Conservation (phyloP, 2,888 invertebrate species). For the Strigamia maritima region DNA sequence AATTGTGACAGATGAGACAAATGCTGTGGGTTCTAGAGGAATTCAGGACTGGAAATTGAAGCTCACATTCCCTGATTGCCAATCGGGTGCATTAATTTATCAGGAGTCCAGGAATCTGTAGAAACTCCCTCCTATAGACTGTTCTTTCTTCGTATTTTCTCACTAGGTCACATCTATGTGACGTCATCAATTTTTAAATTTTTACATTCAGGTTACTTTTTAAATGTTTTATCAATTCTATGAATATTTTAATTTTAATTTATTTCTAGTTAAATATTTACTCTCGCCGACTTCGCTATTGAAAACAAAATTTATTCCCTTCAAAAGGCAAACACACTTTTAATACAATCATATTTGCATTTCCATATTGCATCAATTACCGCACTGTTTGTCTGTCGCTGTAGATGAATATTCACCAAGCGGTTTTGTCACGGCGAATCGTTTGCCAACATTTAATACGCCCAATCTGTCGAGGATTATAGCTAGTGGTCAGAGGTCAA, state of each 20-base stretch:
- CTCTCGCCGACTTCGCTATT: background rate
- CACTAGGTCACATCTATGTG: too few relatives aligned
- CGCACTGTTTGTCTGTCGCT: background rate
- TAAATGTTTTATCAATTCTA: too few relatives aligned
- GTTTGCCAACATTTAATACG: slow-evolving; percentile 3
- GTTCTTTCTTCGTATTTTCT: too few relatives aligned
- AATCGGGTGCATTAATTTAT: too few relatives aligned
- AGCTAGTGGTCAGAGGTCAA: background rate
- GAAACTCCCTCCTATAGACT: too few relatives aligned
- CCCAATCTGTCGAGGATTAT: background rate
- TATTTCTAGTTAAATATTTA: background rate
- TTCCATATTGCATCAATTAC: background rate
- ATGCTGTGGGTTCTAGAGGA: too few relatives aligned
- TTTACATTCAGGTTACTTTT: too few relatives aligned
- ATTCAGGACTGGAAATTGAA: too few relatives aligned
- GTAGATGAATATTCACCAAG: background rate
- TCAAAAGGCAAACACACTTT: background rate
- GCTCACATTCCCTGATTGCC: too few relatives aligned
- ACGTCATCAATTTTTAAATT: too few relatives aligned
- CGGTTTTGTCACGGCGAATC: background rate
- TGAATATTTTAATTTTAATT: background rate
- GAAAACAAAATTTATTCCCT: background rate
- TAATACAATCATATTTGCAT: background rate
- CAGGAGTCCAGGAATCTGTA: too few relatives aligned
- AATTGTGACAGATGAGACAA: too few relatives aligned